phyloP scores from a whole-genome alignment of 2,797 vertebrate genomes.

The Poliocrania exsul region DNA sequence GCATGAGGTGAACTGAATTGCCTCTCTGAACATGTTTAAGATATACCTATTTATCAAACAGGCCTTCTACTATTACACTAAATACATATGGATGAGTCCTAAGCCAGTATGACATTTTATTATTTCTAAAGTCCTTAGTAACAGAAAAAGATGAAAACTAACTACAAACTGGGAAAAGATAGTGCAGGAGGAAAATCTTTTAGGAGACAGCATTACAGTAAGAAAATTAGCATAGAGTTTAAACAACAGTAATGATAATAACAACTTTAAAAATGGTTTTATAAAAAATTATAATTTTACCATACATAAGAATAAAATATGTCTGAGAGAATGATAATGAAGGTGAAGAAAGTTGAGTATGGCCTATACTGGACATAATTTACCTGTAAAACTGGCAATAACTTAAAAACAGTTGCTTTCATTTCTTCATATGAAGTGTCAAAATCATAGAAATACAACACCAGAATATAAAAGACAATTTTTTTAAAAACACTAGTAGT shows the following conservation, averaged over 20 bases:
- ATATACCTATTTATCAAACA: background rate
- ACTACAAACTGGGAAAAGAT: background rate
- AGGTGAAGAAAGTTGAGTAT: background rate
- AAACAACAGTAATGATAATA: background rate
- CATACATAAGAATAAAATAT: background rate
- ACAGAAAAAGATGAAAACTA: background rate
- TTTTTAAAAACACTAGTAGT: background rate
- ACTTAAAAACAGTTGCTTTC: background rate
- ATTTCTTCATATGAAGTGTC: background rate
- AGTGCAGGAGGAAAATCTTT: background rate
- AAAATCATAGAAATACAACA: background rate
- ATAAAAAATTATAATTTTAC: background rate
- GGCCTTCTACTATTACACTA: background rate
- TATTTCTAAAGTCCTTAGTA: background rate
- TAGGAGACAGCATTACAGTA: background rate
- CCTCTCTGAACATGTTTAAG: background rate
- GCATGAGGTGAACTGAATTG: background rate
- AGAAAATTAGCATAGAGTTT: background rate
- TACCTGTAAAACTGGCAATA: background rate
- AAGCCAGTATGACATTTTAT: background rate
- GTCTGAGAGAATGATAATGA: background rate
- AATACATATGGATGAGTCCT: background rate
- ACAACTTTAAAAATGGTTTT: background rate
- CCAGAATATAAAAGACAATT: background rate
- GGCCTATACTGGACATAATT: background rate